These are phyloP conservation scores for Meganola albula DNA, from an alignment of 2,888 invertebrate species.

Conservation along the genomic window DNA sequence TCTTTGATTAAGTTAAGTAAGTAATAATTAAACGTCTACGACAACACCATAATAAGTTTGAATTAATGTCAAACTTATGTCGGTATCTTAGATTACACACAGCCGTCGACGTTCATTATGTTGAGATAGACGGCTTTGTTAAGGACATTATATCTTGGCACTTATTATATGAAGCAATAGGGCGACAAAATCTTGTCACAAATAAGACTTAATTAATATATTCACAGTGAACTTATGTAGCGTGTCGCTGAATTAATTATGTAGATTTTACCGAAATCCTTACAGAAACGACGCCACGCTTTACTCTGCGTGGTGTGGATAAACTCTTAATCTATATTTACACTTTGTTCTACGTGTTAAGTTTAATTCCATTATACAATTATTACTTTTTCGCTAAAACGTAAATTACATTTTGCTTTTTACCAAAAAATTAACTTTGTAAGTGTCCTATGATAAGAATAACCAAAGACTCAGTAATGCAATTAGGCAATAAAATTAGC, in stretches of 20 bases:
- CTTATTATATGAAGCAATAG: slow-evolving; percentile 38
- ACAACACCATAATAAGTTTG: no score
- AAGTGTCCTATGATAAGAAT: no score
- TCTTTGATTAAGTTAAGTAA: no score
- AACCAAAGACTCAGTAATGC: no score
- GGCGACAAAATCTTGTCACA: slow-evolving; percentile 40
- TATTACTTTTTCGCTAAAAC: no score
- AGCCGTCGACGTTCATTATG: slow-evolving; percentile 12
- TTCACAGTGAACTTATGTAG: slow-evolving; percentile 57
- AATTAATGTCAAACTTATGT: slow-evolving; percentile 13
- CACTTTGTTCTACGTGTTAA: no score
- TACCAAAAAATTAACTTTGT: no score
- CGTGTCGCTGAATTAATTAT: slow-evolving; percentile 64
- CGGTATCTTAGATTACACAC: slow-evolving; percentile 7
- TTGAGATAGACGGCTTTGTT: slow-evolving; percentile 25
- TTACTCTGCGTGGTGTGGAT: slow-evolving; percentile 25
- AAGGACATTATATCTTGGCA: slow-evolving; percentile 30
- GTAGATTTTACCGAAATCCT: slow-evolving; percentile 47
- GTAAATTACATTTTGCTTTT: no score
- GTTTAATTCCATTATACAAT: no score
- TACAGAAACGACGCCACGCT: slow-evolving; percentile 33
- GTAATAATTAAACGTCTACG: no score
- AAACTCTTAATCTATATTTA: slow-evolving; percentile 23
- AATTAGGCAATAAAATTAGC: no score
- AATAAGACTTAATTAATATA: slow-evolving; percentile 65